A percentile compares a stretch with the other conserved stretches of the same genome.
Evolutionary conservation across 2,113 vertebrate species (phyloP).

Genomic region (Zapus hudsonius): DNA sequence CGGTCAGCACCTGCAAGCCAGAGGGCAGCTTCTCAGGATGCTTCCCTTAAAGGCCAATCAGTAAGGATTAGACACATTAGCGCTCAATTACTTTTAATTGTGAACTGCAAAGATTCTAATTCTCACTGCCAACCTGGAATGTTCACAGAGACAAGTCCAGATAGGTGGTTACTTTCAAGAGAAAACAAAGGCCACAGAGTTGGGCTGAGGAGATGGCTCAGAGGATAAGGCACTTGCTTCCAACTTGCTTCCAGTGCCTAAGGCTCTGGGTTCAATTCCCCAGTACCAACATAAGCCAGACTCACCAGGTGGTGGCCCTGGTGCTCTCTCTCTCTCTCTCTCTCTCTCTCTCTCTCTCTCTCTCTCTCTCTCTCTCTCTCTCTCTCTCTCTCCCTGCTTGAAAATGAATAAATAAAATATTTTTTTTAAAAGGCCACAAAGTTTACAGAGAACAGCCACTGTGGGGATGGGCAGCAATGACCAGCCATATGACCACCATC

Average conservation of each 20-base stretch:
- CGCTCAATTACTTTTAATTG: background rate
- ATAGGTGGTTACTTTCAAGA: background rate
- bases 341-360: too few species aligned
- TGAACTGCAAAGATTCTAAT: conserved; percentile 12
- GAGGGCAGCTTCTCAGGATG: background rate
- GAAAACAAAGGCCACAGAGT: background rate
- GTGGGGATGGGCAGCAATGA: background rate
- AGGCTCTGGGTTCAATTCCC: too few species aligned
- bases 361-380: too few species aligned
- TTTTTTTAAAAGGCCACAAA: too few species aligned
- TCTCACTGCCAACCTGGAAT: background rate
- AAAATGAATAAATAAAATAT: too few species aligned
- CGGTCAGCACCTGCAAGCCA: background rate
- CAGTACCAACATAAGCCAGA: too few species aligned
- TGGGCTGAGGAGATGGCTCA: too few species aligned
- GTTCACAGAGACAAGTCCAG: background rate
- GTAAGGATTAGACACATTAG: background rate
- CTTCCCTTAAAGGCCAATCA: conserved; percentile 26
- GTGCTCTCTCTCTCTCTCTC: too few species aligned
- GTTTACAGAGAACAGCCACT: background rate
- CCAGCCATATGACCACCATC: background rate
- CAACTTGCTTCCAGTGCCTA: too few species aligned
- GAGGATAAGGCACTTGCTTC: too few species aligned
- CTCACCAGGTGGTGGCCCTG: too few species aligned
- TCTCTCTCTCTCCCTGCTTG: too few species aligned